Percentiles rank a stretch among this genome's conserved stretches.
These are phyloP conservation scores for Chironomus riparius DNA, from an alignment of 2,888 invertebrate genomes.

Conservation along the genomic window DNA sequence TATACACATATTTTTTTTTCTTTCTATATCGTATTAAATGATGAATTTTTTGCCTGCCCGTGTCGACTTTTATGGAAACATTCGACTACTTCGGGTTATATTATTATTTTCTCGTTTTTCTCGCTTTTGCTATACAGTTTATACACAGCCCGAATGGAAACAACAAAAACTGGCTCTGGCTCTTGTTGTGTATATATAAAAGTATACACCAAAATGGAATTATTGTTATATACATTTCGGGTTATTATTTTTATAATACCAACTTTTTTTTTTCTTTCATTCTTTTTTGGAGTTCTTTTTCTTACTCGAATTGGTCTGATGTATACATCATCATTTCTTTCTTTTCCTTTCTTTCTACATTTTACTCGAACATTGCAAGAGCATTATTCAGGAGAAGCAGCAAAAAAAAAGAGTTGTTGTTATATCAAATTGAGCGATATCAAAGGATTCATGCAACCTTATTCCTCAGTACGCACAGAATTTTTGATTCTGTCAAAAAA, in stretches of 20 bases:
- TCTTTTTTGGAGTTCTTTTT: background rate
- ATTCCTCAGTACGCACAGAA: too few relatives aligned
- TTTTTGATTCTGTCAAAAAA: background rate
- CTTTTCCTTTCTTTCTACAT: background rate
- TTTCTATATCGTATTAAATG: constrained; percentile 27
- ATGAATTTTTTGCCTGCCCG: constrained; percentile 27
- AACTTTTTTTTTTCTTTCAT: background rate
- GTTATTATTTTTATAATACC: constrained; percentile 24
- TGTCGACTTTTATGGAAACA: constrained; percentile 26
- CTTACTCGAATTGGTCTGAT: background rate
- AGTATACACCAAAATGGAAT: constrained; percentile 14
- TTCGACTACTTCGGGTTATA: constrained; percentile 21
- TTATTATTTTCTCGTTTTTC: constrained; percentile 27
- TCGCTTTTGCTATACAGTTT: constrained; percentile 16
- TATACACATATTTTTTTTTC: constrained; percentile 9
- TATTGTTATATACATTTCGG: constrained; percentile 9
- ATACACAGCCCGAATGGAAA: constrained; percentile 8
- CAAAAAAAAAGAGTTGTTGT: background rate
- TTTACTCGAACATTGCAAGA: background rate
- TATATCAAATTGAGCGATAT: background rate
- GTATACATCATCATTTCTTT: background rate
- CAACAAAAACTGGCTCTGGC: constrained; percentile 13
- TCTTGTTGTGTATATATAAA: constrained; percentile 4
- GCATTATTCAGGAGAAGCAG: background rate
- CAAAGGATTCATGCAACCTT: background rate